Evolutionary conservation across 1,140 invertebrate genomes (phyloP).

Genomic region (Delia radicum): DNA sequence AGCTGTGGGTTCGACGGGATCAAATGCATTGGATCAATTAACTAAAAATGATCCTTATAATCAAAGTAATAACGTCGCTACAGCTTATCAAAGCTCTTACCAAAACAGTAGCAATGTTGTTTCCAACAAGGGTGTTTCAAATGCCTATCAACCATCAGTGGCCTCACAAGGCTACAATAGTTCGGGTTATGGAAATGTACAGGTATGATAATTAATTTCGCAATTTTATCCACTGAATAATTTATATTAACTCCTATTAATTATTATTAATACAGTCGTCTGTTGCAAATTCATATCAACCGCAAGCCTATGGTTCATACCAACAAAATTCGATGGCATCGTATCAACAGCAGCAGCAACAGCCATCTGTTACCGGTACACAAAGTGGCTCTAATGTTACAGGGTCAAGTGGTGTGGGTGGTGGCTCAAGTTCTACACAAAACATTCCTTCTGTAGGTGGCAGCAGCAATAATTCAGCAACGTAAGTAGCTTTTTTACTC

Average conservation of each 20-base stretch:
- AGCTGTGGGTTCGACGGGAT: conserved; percentile 14
- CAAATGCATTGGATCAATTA: conserved; percentile 48
- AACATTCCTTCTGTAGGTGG: conserved; percentile 54
- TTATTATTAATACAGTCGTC: conserved; percentile 33
- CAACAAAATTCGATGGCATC: conserved; percentile 51
- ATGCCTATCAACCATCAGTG: conserved; percentile 44
- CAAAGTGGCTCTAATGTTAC: conserved; percentile 39
- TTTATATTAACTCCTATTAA: neutral
- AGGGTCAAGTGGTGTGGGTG: conserved; percentile 30
- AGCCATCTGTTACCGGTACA: conserved; percentile 28
- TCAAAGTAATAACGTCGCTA: conserved; percentile 34
- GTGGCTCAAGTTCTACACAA: conserved; percentile 39
- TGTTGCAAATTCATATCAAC: conserved; percentile 50
- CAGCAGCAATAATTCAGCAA: conserved; percentile 48
- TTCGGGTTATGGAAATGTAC: conserved; percentile 50
- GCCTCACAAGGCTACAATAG: conserved; percentile 41
- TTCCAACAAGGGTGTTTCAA: conserved; percentile 36
- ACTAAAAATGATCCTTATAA: conserved; percentile 53
- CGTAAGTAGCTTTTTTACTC: conserved; percentile 34
- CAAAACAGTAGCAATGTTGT: conserved; percentile 37
- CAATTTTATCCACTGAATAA: neutral
- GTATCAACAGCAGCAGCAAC: conserved; percentile 48
- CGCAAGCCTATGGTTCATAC: conserved; percentile 49
- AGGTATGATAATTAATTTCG: conserved; percentile 28
- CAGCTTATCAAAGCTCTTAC: conserved; percentile 49